phyloP scores from a whole-genome alignment of 1,140 invertebrate species.

The Drosophila sp. region DNA sequence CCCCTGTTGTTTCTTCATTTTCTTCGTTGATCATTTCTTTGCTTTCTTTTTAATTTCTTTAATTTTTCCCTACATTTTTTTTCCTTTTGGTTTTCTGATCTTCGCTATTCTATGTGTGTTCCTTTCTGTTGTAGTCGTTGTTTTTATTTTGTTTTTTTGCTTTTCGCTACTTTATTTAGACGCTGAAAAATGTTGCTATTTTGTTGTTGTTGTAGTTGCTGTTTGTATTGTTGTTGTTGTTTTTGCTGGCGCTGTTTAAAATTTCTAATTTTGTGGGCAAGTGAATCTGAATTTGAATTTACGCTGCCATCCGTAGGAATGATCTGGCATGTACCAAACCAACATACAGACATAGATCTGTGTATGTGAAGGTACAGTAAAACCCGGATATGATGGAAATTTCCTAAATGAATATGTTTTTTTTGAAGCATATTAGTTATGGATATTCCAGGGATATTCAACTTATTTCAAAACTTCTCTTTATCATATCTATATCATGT shows the following conservation, averaged over 20 bases:
- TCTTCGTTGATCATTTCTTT: conserved; percentile 37
- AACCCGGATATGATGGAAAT: conserved; percentile 4
- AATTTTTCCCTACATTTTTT: conserved; percentile 1
- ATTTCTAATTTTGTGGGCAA: conserved; percentile 82
- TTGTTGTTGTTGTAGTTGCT: conserved; percentile 38
- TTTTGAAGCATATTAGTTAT: too few species aligned
- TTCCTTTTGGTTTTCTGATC: conserved; percentile 29
- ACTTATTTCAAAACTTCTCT: too few species aligned
- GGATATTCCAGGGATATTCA: too few species aligned
- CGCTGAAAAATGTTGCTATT: conserved; percentile 67
- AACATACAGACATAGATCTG: conserved; percentile 35
- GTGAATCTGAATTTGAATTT: conserved; percentile 81
- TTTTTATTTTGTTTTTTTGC: conserved; percentile 23
- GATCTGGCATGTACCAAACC: conserved; percentile 60
- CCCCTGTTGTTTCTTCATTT: conserved; percentile 32
- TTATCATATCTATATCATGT: too few species aligned
- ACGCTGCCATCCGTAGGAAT: conserved; percentile 55
- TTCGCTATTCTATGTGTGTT: conserved; percentile 20
- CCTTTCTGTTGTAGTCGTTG: conserved; percentile 24
- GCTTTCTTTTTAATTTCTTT: conserved; percentile 13
- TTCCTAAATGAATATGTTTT: too few species aligned
- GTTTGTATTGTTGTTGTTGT: conserved; percentile 37
- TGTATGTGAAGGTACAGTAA: conserved; percentile 37
- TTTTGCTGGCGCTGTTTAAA: conserved; percentile 58
- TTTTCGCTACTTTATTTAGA: conserved; percentile 72